These are phyloP conservation scores for Sphaeridia pumilis DNA, from an alignment of 2,888 invertebrate genomes.

Conservation along the genomic window DNA sequence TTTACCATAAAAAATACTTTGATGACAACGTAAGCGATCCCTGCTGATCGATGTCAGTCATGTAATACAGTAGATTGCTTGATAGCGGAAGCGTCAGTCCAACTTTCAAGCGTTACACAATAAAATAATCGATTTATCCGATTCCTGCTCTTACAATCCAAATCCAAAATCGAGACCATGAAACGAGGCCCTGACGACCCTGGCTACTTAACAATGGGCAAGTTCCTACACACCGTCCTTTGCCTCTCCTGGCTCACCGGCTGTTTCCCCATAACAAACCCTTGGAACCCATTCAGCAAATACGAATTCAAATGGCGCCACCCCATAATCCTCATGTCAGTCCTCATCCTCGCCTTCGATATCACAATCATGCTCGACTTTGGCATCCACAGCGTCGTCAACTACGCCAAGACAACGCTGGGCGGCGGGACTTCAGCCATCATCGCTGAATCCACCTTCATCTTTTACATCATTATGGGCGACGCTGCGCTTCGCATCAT, in stretches of 20 bases:
- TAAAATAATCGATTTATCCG: too few relatives aligned
- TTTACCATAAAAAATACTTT: too few relatives aligned
- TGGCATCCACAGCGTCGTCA: constrained; percentile 1
- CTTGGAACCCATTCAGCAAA: neutral
- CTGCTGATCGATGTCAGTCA: too few relatives aligned
- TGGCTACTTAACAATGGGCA: neutral
- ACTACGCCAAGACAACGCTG: neutral
- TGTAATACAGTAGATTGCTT: too few relatives aligned
- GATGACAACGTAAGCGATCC: too few relatives aligned
- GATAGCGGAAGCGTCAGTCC: too few relatives aligned
- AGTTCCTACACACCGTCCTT: neutral
- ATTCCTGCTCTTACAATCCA: too few relatives aligned
- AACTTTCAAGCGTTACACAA: too few relatives aligned
- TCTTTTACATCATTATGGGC: constrained; percentile 2
- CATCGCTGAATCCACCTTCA: constrained; percentile 2
- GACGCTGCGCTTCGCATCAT: constrained; percentile 1
- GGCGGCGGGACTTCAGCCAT: neutral
- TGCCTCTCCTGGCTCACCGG: constrained; percentile 4
- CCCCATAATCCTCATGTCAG: neutral
- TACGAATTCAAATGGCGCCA: constrained; percentile 6
- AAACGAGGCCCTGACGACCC: too few relatives aligned
- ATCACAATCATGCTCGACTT: constrained; percentile 2
- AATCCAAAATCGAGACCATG: too few relatives aligned
- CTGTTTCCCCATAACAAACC: constrained; percentile 5
- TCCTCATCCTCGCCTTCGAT: neutral